phyloP scores from a whole-genome alignment of 2,888 invertebrate species.

The Leptothorax acervorum region DNA sequence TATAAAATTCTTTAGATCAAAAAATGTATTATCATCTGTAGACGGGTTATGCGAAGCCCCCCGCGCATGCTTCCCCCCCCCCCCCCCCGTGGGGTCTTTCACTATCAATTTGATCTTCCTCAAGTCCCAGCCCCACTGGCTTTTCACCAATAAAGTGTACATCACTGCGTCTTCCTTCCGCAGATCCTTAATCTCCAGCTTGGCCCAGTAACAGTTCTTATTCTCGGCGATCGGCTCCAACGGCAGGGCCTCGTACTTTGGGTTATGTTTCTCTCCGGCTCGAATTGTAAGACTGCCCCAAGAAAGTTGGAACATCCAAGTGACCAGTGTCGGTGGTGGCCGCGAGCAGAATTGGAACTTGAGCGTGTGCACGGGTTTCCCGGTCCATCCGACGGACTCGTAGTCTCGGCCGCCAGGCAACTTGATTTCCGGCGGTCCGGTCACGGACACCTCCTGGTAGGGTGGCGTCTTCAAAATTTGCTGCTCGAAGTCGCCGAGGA shows the following conservation, averaged over 20 bases:
- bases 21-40: no score
- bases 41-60: no score
- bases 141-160: constrained; percentile 95
- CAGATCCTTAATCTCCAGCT: constrained; percentile 91
- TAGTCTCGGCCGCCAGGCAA: constrained; percentile 78
- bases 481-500: no score
- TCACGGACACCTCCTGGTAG: no score
- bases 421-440: constrained; percentile 84
- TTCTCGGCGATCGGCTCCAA: constrained; percentile 83
- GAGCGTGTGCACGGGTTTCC: constrained; percentile 81
- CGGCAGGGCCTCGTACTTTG: constrained; percentile 83
- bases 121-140: no score
- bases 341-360: constrained; percentile 83
- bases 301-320: no score
- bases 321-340: constrained; percentile 92
- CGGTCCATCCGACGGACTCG: constrained; percentile 83
- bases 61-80: no score
- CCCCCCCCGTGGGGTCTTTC: constrained; percentile 82
- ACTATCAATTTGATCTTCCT: constrained; percentile 80
- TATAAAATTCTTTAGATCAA: no score
- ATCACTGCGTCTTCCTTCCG: constrained; percentile 93
- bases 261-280: constrained; percentile 82
- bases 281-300: constrained; percentile 89
- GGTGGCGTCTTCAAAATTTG: no score
- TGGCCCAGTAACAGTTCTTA: constrained; percentile 93